Evolutionary conservation across 2,888 invertebrate genomes (phyloP), one percentile per base, ranked within the genome.

Genomic region (Chloroclystis v-ata): DNA sequence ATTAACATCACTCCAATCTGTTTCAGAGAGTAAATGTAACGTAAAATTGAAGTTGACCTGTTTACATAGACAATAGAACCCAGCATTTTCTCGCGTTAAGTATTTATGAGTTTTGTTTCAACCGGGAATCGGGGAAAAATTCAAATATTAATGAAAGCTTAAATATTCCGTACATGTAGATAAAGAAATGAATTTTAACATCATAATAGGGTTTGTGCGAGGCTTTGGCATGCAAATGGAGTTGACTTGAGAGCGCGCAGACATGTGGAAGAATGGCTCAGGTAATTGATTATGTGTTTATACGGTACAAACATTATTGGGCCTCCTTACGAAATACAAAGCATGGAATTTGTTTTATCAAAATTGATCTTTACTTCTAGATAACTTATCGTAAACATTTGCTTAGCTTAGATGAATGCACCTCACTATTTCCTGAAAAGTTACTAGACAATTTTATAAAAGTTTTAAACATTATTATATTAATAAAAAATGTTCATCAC

Each of bases 81-180:
- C 81, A 73, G 77, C 77, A 77, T 79, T 71, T 63, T 65, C 65
- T 58, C 63, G 69, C 69, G 75, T 81, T 85, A 84, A 81, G 86
- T 86, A 86, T 86, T 86, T 86, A 86, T 86, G 85, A 86, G 78
- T 67, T 77, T 75, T 78, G 78, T 81, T 78, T 72, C 77, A 74
- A 66, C 70, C 61, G 72, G 66, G 72, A 49, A 82, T 82, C 78
- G 77, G 71, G 63, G 73, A 73, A 79, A 79, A 85, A 83, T 75
- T 84, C 78, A 81, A 85, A 85, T 76, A 85, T 85, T 85, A 85
- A 85, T 84, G 82, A 82, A 79, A 68, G 78, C 65, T 82, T 78
- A 75, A 81, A 82, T 82, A 84, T 86, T 84, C 82, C 69, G 75
- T 77, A 77, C 78, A 78, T 82, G 78, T 80, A 80, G 78, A 82